Base-by-base conservation (phyloP, 92 coral and sea anemone species). In the Micromussa lordhowensis region DNA sequence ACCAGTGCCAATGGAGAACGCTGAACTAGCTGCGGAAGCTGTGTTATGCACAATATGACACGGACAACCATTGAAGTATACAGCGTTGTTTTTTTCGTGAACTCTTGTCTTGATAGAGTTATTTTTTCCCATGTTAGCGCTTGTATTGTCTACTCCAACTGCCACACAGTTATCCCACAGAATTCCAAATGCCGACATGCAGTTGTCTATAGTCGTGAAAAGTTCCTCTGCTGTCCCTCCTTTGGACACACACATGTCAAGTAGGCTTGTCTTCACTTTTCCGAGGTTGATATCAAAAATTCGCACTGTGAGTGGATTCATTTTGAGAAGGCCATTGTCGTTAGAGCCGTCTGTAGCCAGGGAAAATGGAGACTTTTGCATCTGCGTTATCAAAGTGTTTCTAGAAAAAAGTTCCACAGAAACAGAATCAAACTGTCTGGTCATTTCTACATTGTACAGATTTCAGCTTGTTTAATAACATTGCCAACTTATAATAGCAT, bases 121-220 rank as follows among this genome's bases (percentile, higher is more conserved):
- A 59, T 89, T 55, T 58, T 68, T 77, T 24, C 86, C 92, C 34
- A 90, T 38, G 31, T 90, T 90, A 55, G 84, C 86, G 12, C 78
- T 83, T 14, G 92, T 77, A 38, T 89, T 89, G 69, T 89, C 92
- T 40, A 78, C 92, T 31, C 85, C 89, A 69, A 84, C 35, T 7
- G 89, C 82, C 24, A 90, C 89, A 78, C 92, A 90, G 48, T 90
- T 84, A 22, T 69, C 51, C 92, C 85, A 90, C 0, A 53, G 18
- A 26, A 77, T 77, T 51, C 81, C 57, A 77, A 36, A 22, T 61
- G 40, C 36, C 66, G 54, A 22, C 53, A 87, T 22, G 13, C 73
- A 68, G 32, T 66, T 51, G 59, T 87, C 77, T 19, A 90, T 86
- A 4, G 31, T 58, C 0, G 24, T 19, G 40, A 90, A 86, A 13